A percentile compares a stretch with the other conserved stretches of the same genome.
phyloP scores from a whole-genome alignment of 2,113 vertebrate genomes.

The Eublepharis macularius region DNA sequence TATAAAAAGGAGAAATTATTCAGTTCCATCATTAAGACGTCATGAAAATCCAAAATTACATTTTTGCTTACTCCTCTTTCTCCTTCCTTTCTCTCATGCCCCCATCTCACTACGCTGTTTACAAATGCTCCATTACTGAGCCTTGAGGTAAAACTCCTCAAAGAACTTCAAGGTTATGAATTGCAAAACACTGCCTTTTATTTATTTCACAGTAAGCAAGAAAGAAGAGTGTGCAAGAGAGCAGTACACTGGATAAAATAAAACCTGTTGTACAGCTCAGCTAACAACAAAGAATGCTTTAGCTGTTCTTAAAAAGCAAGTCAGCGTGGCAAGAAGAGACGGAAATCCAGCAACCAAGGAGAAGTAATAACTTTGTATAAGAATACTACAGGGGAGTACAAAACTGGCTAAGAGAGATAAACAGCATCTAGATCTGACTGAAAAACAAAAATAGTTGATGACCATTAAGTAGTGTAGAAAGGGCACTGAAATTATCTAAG shows the following conservation, averaged over 20 bases:
- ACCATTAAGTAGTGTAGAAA: conserved; percentile 51
- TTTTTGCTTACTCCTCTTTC: conserved; percentile 50
- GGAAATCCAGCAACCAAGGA: conserved; percentile 39
- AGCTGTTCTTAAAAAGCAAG: conserved; percentile 59
- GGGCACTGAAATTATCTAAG: conserved; percentile 69
- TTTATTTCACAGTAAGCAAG: conserved; percentile 68
- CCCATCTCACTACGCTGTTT: conserved; percentile 56
- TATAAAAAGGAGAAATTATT: conserved; percentile 37
- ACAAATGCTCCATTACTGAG: conserved; percentile 65
- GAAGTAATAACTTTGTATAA: conserved; percentile 49
- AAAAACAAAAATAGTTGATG: conserved; percentile 54
- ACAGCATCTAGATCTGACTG: conserved; percentile 48
- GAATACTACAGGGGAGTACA: conserved; percentile 40
- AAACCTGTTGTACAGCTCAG: conserved; percentile 40
- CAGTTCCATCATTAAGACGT: conserved; percentile 3
- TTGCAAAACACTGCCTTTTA: conserved; percentile 70
- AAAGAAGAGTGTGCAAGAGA: conserved; percentile 22
- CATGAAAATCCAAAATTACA: conserved; percentile 38
- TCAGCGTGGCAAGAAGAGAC: conserved; percentile 34
- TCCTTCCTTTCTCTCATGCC: background rate
- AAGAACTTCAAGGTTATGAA: conserved; percentile 75
- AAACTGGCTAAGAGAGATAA: conserved; percentile 56
- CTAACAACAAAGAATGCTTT: conserved; percentile 58
- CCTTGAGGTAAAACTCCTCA: conserved; percentile 71
- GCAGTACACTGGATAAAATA: conserved; percentile 51